Conservation (phyloP, 2,797 vertebrate species). For the Octomys mimax region DNA sequence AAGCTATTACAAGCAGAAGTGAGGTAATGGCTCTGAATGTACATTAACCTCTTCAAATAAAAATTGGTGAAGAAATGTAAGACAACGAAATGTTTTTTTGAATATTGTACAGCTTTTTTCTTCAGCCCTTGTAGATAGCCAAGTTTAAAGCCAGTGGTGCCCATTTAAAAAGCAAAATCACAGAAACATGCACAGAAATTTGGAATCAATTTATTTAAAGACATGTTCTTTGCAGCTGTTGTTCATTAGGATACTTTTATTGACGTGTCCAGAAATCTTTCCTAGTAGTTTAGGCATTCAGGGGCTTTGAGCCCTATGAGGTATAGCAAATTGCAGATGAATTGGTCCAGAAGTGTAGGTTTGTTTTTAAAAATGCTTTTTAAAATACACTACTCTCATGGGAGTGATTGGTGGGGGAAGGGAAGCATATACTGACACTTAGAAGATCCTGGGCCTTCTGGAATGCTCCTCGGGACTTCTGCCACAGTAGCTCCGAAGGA, state of each 20-base stretch:
- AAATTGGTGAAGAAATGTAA: constrained; percentile 68
- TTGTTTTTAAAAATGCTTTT: constrained; percentile 77
- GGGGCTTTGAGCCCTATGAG: constrained; percentile 86
- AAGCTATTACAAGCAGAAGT: constrained; percentile 57
- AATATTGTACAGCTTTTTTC: constrained; percentile 54
- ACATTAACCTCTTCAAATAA: constrained; percentile 74
- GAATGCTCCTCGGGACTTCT: constrained; percentile 85
- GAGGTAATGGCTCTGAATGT: constrained; percentile 51
- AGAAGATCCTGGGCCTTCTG: constrained; percentile 84
- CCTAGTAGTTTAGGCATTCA: constrained; percentile 87
- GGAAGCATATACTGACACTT: constrained; percentile 66
- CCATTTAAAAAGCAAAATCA: constrained; percentile 83
- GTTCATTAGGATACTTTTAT: constrained; percentile 88
- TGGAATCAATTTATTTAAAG: constrained; percentile 89
- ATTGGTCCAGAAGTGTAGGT: constrained; percentile 87
- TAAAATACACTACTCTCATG: constrained; percentile 82
- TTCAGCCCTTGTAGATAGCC: constrained; percentile 70
- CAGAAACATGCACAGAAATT: constrained; percentile 83
- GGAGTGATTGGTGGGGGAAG: constrained; percentile 83
- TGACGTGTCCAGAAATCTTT: constrained; percentile 88
- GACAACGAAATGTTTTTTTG: constrained; percentile 53
- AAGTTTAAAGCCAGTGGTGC: constrained; percentile 72
- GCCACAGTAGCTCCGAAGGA: constrained; percentile 85
- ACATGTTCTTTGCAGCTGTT: constrained; percentile 88
- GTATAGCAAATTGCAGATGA: constrained; percentile 90